Evolutionary conservation across 2,797 vertebrate species (phyloP).

Genomic region (Manis javanica): DNA sequence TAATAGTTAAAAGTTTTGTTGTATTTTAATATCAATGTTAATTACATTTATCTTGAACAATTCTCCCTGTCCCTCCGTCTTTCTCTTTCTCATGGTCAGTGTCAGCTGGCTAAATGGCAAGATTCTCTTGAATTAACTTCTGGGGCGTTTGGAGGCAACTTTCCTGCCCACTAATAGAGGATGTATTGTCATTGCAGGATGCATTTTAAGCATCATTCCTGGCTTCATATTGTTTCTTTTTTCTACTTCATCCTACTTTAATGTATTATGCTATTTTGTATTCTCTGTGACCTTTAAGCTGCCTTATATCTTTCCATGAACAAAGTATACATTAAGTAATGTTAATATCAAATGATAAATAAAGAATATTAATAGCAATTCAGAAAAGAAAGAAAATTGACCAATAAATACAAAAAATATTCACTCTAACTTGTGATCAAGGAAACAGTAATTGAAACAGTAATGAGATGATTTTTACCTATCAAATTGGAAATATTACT

Average conservation of each 20-base stretch:
- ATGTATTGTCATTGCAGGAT: background rate
- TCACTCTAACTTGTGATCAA: conserved; percentile 19
- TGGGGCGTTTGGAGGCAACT: background rate
- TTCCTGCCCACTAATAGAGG: background rate
- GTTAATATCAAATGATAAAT: conserved; percentile 1
- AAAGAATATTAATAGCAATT: conserved; percentile 22
- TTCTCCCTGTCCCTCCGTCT: background rate
- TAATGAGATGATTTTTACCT: conserved; percentile 26
- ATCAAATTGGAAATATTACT: background rate
- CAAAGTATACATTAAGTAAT: background rate
- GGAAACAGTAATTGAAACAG: conserved; percentile 4
- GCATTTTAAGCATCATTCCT: background rate
- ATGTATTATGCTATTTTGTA: background rate
- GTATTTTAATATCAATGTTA: conserved; percentile 37
- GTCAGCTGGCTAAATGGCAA: background rate
- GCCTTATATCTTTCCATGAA: background rate
- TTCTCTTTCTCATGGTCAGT: background rate
- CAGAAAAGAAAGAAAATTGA: conserved; percentile 3
- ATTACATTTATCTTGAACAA: conserved; percentile 29
- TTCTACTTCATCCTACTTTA: background rate
- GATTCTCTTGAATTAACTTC: conserved; percentile 25
- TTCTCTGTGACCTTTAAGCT: conserved; percentile 23
- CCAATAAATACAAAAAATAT: conserved; percentile 18
- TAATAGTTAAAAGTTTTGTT: background rate
- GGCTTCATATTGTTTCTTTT: background rate